Base-by-base conservation (phyloP, 1,140 invertebrate species). In the Pseudomyrmex cubaensis region DNA sequence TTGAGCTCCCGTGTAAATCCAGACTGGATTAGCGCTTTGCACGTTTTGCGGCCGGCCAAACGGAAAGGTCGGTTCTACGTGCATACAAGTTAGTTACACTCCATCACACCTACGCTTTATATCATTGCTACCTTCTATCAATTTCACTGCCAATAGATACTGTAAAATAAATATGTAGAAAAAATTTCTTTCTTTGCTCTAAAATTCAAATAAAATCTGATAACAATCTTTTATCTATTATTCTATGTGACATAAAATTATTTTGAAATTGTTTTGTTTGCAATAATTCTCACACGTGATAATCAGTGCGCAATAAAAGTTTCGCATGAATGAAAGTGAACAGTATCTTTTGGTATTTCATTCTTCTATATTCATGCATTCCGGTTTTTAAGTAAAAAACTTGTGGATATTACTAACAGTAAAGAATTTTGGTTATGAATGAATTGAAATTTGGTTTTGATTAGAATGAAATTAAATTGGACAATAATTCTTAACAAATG, bases 21-120 rank as follows among this genome's bases (percentile, higher is more conserved):
- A 0, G 99, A 99, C 91, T 99, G 99, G 99, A 99, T 99, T 87
- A 98, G 98, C 91, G 98, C 99, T 67, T 96, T 99, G 72, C 98
- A 99, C 94, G 97, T 97, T 20, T 94, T 99, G 22, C 95, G 97
- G 83, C 98, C 99, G 82, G 97, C 96, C 89, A 97, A 98, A 91
- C 96, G 97, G 91, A 98, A 96, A 95, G 96, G 96, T 96, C 94
- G 94, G 94, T 94, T 94, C 93, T 93, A 93, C 93, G 93, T 94
- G 89, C 93, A 94, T 90, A 94, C 93, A 94, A 94, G 94, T 94
- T 94, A 94, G 94, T 94, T 94, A 93, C 92, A 94, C 91, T 94
- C 89, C 93, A 94, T 94, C 93, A 94, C 93, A 94, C 93, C 90
- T 94, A 93, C 84, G 93, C 93, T 94, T 94, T 84, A 57, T 88